phyloP scores from a whole-genome alignment of 2,888 invertebrate species.

The Cheilosia impressa region DNA sequence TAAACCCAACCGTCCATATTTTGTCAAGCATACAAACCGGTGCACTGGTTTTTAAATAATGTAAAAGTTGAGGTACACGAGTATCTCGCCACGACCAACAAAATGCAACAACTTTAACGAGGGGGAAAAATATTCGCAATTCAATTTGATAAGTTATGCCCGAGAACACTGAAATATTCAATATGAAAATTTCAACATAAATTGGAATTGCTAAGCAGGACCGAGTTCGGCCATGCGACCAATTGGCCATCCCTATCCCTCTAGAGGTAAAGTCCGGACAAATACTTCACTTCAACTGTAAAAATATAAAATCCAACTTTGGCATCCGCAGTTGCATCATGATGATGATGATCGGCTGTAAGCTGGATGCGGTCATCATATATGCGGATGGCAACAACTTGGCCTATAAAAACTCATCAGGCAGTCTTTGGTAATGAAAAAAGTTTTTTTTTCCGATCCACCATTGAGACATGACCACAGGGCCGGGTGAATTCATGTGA shows the following conservation, averaged over 20 bases:
- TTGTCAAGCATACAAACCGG: not conserved
- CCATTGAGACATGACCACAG: not conserved
- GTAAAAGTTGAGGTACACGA: not conserved
- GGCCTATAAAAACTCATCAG: conserved; percentile 59
- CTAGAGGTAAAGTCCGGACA: not conserved
- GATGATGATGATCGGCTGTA: conserved; percentile 6
- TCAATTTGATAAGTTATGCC: conserved; percentile 53
- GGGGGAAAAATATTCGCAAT: conserved; percentile 23
- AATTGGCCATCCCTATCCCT: not conserved
- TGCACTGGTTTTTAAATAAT: conserved; percentile 3
- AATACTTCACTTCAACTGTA: conserved; percentile 39
- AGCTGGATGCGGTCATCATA: conserved; percentile 13
- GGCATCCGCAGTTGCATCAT: conserved; percentile 23
- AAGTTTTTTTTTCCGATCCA: conserved; percentile 4
- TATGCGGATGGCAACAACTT: conserved; percentile 24
- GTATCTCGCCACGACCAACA: not conserved
- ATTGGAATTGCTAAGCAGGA: conserved; percentile 56
- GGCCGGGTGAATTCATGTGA: conserved; percentile 3
- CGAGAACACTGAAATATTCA: conserved; percentile 50
- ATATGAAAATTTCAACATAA: conserved; percentile 58
- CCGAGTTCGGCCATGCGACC: conserved; percentile 22
- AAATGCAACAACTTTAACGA: conserved; percentile 18
- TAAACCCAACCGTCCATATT: not conserved
- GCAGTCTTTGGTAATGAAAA: conserved; percentile 45
- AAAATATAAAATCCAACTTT: conserved; percentile 43